These are phyloP conservation scores for Aporrectodea caliginosa DNA, from an alignment of 1,140 invertebrate species.

Conservation along the genomic window DNA sequence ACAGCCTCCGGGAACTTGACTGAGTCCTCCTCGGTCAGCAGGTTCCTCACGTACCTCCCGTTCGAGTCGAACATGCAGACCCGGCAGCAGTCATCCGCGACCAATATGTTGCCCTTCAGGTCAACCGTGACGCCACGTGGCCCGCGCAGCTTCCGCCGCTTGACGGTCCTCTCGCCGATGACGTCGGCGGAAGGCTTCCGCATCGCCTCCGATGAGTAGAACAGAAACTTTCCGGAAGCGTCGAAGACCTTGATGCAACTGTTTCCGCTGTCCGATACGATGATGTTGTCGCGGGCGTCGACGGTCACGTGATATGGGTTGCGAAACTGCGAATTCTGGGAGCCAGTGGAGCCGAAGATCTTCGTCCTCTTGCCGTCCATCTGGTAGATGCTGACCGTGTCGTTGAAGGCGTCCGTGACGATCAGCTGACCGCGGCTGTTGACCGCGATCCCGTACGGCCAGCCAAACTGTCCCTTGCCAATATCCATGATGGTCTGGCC, in stretches of 20 bases:
- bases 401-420: slow-evolving; percentile 31
- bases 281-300: slow-evolving; percentile 27
- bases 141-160: neutral
- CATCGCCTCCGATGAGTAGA: neutral
- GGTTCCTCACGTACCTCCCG: slow-evolving; percentile 22
- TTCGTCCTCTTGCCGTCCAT: slow-evolving; percentile 18
- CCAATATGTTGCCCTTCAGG: slow-evolving; percentile 22
- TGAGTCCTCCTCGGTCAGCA: slow-evolving; percentile 19
- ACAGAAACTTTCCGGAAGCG: slow-evolving; percentile 1
- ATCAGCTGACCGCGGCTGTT: slow-evolving; percentile 27
- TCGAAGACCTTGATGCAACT: slow-evolving; percentile 30
- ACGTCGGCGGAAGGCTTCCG: neutral
- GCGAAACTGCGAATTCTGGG: slow-evolving; percentile 8
- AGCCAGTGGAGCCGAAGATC: slow-evolving; percentile 24
- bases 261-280: slow-evolving; percentile 24
- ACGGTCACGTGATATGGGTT: slow-evolving; percentile 29
- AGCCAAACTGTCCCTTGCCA: slow-evolving; percentile 29
- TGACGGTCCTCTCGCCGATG: neutral
- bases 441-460: slow-evolving; percentile 27
- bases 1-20: slow-evolving; percentile 26
- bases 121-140: slow-evolving; percentile 20
- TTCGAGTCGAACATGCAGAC: slow-evolving; percentile 17
- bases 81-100: slow-evolving; percentile 26
- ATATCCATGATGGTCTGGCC: slow-evolving; percentile 18
- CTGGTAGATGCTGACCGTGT: slow-evolving; percentile 16